Evolutionary conservation across 2,888 invertebrate genomes (phyloP), one percentile per base, ranked within the genome.

Genomic region (Hyles lineata): DNA sequence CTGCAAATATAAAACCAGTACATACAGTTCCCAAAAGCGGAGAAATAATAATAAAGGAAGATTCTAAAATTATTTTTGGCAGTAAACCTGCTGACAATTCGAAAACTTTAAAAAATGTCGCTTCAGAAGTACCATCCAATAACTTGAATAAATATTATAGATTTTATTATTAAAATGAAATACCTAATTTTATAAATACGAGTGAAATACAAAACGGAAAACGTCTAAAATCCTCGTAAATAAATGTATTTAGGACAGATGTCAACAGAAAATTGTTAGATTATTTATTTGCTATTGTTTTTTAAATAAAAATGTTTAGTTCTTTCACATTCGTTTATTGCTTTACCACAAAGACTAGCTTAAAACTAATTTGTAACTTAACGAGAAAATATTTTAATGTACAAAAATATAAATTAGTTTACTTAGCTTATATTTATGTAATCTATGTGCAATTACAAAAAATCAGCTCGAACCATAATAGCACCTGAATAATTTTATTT

Each of bases 361-460:
- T 94, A 94, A 72, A 89, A 87, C 94, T 94, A 94, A 93, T 94
- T 94, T 94, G 94, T 94, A 92, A 91, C 91, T 92, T 93, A 90
- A 85, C 83, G 76, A 86, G 82, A 79, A 80, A 87, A 85, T 85
- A 85, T 82, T 85, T 83, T 87, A 90, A 84, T 86, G 85, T 91
- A 92, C 89, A 91, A 76, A 85, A 87, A 87, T 92, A 92, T 92
- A 92, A 93, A 92, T 92, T 91, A 91, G 82, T 86, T 86, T 80
- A 82, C 76, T 82, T 82, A 86, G 76, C 82, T 85, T 86, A 85
- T 81, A 70, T 69, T 67, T 70, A 74, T 58, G 73, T 74, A 67
- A 63, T 71, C 63, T 52, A 63, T 70, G 23, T 50, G 23, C 50
- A 67, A 67, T 67, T 67, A 67, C 67, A 50, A 67, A 50, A 63